Evolutionary conservation across 2,113 vertebrate genomes (phyloP).

Genomic region (Heloderma charlesbogerti): DNA sequence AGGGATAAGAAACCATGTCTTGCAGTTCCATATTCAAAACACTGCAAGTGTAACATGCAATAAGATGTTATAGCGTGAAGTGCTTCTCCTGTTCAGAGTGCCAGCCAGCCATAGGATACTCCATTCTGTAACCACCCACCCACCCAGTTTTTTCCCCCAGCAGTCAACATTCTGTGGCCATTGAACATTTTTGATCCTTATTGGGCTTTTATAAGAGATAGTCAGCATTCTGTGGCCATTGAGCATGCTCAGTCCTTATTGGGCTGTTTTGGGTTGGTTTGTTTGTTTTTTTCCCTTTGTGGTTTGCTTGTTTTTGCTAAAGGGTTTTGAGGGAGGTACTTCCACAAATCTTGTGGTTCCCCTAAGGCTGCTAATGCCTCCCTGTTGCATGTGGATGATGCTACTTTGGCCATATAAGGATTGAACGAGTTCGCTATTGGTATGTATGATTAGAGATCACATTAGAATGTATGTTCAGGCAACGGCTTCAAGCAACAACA

Average conservation of each 20-base stretch:
- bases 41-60: no score
- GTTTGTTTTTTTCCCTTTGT: neutral
- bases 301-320: neutral
- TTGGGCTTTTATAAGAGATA: no score
- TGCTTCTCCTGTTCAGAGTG: no score
- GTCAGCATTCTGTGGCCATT: no score
- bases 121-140: neutral
- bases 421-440: neutral
- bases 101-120: neutral
- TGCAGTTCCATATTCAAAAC: no score
- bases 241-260: no score
- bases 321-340: neutral
- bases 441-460: neutral
- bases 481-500: neutral
- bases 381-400: neutral
- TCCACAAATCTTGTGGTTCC: neutral
- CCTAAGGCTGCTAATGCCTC: neutral
- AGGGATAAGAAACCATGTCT: no score
- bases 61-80: no score
- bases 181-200: neutral
- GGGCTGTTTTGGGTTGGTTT: neutral
- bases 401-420: neutral
- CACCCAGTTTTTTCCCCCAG: neutral
- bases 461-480: neutral
- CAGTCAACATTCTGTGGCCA: neutral